phyloP scores from a whole-genome alignment of 1,140 invertebrate species.

The Drosophila punjabiensis region DNA sequence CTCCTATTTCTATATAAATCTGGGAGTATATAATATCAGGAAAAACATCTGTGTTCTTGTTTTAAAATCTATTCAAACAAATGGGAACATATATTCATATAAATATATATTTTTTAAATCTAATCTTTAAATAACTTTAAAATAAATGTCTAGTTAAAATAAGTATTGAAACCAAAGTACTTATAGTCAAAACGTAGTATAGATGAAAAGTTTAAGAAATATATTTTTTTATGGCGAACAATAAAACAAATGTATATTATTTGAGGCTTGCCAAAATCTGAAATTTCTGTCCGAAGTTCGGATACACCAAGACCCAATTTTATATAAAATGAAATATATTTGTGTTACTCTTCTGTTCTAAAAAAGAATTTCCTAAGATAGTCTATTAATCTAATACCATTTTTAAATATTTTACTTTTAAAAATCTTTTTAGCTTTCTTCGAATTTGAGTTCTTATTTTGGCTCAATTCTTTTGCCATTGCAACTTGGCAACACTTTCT shows the following conservation, averaged over 20 bases:
- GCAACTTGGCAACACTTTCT: conserved; percentile 10
- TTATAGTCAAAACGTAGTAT: too few species aligned
- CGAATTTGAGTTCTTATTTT: background rate
- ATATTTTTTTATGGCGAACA: too few species aligned
- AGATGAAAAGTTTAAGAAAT: too few species aligned
- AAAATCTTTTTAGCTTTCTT: background rate
- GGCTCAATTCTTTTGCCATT: background rate
- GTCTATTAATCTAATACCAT: background rate
- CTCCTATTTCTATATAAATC: background rate
- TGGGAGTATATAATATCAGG: too few species aligned
- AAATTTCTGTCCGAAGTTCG: too few species aligned
- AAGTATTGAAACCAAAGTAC: too few species aligned
- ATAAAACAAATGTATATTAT: too few species aligned
- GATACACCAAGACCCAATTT: background rate
- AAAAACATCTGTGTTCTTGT: background rate
- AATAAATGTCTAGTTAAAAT: too few species aligned
- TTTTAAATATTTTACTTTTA: background rate
- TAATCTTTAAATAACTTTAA: too few species aligned
- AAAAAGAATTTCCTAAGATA: background rate
- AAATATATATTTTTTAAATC: too few species aligned
- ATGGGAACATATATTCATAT: too few species aligned
- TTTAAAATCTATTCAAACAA: background rate
- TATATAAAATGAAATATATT: background rate
- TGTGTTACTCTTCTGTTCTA: background rate
- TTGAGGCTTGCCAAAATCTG: too few species aligned